Base-by-base conservation (phyloP, 2,113 vertebrate species). In the Marmota flaviventris region DNA sequence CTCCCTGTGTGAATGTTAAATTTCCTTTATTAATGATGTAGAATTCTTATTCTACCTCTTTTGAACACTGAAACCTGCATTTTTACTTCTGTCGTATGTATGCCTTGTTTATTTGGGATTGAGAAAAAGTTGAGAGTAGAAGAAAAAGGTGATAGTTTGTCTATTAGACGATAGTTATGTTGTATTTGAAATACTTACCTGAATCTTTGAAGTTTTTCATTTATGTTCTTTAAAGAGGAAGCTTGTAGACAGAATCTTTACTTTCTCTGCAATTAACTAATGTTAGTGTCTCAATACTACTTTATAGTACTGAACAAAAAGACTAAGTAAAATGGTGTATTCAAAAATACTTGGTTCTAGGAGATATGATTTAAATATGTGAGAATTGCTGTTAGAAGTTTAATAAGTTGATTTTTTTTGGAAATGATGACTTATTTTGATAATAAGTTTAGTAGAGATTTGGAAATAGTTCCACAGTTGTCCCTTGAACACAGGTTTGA, bases 61-160 rank as follows among this genome's bases (percentile, higher is more conserved):
- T 91, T 78, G n/a, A 91, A 70, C 39, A 42, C 25, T 69, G 61
- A 27, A 78, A 39, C 25, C 39, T 91, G 10, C 51, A 27, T 61
- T 70, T 73, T 90, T 77, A 73, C 20, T 93, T 85, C 48, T 67
- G 16, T 92, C 14, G 95, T 94, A 14, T 84, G 7, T 89, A 17
- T 94, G 78, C 93, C 61, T 92, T 97, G 67, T 18, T 94, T 63
- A 65, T 53, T 95, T 95, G 75, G 69, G 61, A 51, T 92, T 92
- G 87, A 96, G 72, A 86, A 77, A 69, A 85, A 79, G 67, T 83
- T 93, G 51, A 81, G 42, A 70, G 29, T 86, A 94, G 42, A 92
- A 92, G 89, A 70, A 29, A 86, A 69, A 84, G 34, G 20, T 94
- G 85, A 22, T 91, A 39, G 92, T 73, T 69, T 94, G 70, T 96